Evolutionary conservation across 2,888 invertebrate genomes (phyloP).

Genomic region (Trilocha varians): DNA sequence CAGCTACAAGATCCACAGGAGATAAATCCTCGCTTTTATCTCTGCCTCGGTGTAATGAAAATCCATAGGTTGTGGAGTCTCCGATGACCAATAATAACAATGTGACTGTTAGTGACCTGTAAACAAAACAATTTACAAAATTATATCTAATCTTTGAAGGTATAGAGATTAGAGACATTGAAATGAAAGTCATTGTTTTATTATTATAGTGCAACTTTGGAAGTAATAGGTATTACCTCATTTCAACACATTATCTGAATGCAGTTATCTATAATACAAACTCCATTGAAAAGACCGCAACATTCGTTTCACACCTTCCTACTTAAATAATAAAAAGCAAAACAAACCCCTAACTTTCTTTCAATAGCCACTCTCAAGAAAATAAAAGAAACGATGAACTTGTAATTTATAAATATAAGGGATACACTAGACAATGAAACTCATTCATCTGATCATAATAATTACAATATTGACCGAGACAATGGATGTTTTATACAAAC

Average conservation of each 20-base stretch:
- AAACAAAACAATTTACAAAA: constrained; percentile 17
- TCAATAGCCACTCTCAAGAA: too few species aligned
- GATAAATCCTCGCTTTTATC: constrained; percentile 12
- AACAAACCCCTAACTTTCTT: too few species aligned
- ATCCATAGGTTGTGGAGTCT: constrained; percentile 32
- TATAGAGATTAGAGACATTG: too few species aligned
- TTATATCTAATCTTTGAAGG: neutral
- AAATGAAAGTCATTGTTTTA: too few species aligned
- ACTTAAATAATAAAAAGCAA: too few species aligned
- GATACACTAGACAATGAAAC: neutral
- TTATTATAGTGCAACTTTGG: too few species aligned
- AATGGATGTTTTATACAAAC: neutral
- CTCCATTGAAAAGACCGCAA: too few species aligned
- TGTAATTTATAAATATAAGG: neutral
- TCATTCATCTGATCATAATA: neutral
- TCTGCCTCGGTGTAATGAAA: constrained; percentile 25
- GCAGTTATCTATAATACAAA: too few species aligned
- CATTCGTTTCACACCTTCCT: too few species aligned
- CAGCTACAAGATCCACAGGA: constrained; percentile 16
- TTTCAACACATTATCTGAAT: too few species aligned
- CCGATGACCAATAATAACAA: constrained; percentile 33
- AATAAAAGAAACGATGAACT: too few species aligned
- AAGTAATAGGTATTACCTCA: too few species aligned
- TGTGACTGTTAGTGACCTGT: constrained; percentile 47
- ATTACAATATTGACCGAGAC: neutral